Percentiles rank a stretch among this genome's conserved stretches.
Conservation (phyloP, 2,113 vertebrate genomes). For the Vombatus ursinus region DNA sequence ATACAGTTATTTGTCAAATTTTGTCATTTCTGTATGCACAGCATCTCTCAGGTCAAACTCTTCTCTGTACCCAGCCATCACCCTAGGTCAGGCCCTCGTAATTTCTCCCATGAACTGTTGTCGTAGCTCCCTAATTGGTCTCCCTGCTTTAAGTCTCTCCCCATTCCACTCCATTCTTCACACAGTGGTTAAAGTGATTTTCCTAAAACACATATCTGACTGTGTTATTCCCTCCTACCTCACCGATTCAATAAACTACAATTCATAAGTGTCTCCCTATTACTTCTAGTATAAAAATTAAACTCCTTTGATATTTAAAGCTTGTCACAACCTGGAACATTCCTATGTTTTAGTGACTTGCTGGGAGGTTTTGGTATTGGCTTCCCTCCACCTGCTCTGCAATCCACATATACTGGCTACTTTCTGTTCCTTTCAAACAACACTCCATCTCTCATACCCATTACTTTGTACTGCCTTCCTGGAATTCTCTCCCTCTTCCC, state of each 20-base stretch:
- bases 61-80: background rate
- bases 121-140: background rate
- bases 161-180: background rate
- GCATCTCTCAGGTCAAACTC: background rate
- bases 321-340: background rate
- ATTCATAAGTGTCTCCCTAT: background rate
- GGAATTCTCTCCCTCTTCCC: background rate
- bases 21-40: background rate
- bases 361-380: background rate
- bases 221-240: background rate
- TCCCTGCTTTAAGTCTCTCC: background rate
- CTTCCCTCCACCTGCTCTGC: background rate
- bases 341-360: too few species aligned
- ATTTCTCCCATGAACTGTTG: background rate
- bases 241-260: background rate
- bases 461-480: background rate
- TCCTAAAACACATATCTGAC: background rate
- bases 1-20: background rate
- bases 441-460: background rate
- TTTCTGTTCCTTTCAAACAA: background rate
- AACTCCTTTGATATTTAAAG: background rate
- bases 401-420: background rate
- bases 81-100: too few species aligned
- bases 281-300: background rate
- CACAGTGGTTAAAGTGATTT: background rate